phyloP scores from a whole-genome alignment of 2,113 vertebrate genomes.

The Leptodactylus fuscus region DNA sequence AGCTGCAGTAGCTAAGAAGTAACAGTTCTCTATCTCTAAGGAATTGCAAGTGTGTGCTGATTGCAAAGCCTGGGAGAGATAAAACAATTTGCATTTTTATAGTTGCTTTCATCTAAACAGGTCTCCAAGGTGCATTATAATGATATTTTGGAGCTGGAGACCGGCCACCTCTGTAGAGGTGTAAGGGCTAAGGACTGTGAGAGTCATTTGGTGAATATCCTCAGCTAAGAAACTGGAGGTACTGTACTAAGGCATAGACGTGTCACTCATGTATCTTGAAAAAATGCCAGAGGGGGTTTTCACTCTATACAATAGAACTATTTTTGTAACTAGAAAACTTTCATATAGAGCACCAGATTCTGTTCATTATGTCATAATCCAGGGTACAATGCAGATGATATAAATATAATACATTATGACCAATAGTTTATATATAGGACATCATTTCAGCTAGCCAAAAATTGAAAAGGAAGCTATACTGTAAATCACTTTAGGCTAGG shows the following conservation, averaged over 20 bases:
- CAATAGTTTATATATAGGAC: neutral
- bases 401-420: neutral
- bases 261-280: slow-evolving; percentile 1
- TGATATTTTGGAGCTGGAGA: slow-evolving; percentile 47
- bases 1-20: slow-evolving; percentile 54
- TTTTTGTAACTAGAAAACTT: slow-evolving; percentile 21
- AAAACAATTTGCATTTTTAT: slow-evolving; percentile 62
- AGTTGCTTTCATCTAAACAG: slow-evolving; percentile 56
- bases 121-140: slow-evolving; percentile 55
- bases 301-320: slow-evolving; percentile 20
- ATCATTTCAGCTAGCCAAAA: neutral
- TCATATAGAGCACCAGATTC: neutral
- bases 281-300: slow-evolving; percentile 37
- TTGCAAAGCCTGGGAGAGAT: slow-evolving; percentile 60
- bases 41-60: slow-evolving; percentile 57
- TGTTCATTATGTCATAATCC: slow-evolving; percentile 16
- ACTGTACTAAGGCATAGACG: neutral
- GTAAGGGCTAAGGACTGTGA: neutral
- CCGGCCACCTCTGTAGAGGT: slow-evolving; percentile 24
- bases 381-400: neutral
- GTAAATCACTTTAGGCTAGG: neutral
- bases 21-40: slow-evolving; percentile 52
- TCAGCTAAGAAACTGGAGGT: neutral
- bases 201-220: slow-evolving; percentile 15
- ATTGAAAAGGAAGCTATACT: too few relatives aligned